Evolutionary conservation across 2,797 vertebrate species (phyloP).

Genomic region (Macroramphosus scolopax): DNA sequence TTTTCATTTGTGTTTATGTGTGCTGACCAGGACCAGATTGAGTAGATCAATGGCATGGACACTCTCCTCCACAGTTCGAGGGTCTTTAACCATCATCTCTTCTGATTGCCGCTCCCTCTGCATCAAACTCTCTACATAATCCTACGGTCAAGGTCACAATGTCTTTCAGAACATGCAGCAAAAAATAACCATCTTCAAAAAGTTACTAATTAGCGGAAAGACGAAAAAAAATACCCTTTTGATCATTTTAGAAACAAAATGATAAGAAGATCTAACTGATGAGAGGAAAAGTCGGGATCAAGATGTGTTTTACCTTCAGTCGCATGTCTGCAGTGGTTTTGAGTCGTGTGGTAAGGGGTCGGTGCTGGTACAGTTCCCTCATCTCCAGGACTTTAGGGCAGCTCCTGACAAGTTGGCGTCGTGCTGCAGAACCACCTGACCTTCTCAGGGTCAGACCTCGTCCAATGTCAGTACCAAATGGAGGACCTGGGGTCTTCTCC

Average conservation of each 20-base stretch:
- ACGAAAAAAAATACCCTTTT: too few relatives aligned
- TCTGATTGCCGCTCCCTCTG: constrained; percentile 76
- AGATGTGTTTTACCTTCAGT: constrained; percentile 85
- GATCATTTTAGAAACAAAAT: too few relatives aligned
- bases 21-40: constrained; percentile 76
- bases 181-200: too few relatives aligned
- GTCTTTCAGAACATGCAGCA: too few relatives aligned
- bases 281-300: too few relatives aligned
- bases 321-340: constrained; percentile 77
- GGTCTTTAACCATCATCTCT: constrained; percentile 82
- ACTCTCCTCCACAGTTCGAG: constrained; percentile 77
- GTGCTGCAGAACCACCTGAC: constrained; percentile 5
- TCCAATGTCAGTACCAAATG: constrained; percentile 65
- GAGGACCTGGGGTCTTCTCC: constrained; percentile 69
- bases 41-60: constrained; percentile 75
- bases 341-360: constrained; percentile 65
- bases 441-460: constrained; percentile 70
- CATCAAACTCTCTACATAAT: constrained; percentile 83
- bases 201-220: not conserved
- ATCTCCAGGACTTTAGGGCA: constrained; percentile 83
- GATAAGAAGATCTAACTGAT: too few relatives aligned
- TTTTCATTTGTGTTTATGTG: not conserved
- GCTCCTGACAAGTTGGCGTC: constrained; percentile 52
- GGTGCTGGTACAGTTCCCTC: constrained; percentile 84
- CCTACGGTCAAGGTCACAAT: constrained; percentile 67